phyloP scores from a whole-genome alignment of 2,888 invertebrate species.

The Kuschelorhynchus macadamiae region DNA sequence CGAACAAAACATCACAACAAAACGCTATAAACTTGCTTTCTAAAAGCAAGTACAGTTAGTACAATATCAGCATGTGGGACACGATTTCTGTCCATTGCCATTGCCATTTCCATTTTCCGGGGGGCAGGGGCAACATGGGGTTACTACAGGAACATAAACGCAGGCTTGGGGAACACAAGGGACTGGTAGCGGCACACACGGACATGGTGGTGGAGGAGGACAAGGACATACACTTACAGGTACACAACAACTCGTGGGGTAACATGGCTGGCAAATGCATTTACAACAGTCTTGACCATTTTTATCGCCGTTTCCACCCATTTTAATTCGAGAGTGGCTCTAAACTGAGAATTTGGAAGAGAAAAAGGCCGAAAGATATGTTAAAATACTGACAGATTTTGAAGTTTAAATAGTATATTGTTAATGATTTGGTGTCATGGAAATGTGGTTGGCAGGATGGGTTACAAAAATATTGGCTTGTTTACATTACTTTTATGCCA shows the following conservation, averaged over 20 bases:
- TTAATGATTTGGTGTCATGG: not conserved
- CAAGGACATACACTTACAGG: slow-evolving; percentile 52
- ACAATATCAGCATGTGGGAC: slow-evolving; percentile 16
- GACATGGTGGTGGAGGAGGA: slow-evolving; percentile 47
- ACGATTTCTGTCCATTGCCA: slow-evolving; percentile 9
- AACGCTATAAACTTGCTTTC: slow-evolving; percentile 6
- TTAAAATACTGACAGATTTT: slow-evolving; percentile 1
- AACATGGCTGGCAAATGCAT: slow-evolving; percentile 50
- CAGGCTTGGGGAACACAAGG: slow-evolving; percentile 52
- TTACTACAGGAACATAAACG: slow-evolving; percentile 52
- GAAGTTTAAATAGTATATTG: not conserved
- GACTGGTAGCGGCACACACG: slow-evolving; percentile 38
- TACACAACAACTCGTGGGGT: slow-evolving; percentile 49
- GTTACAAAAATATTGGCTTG: no score
- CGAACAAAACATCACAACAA: no score
- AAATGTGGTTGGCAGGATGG: not conserved
- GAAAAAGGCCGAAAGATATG: not conserved
- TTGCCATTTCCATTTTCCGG: slow-evolving; percentile 13
- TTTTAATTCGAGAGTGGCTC: not conserved
- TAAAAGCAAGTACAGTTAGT: slow-evolving; percentile 4
- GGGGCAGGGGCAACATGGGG: slow-evolving; percentile 48
- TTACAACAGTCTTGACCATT: slow-evolving; percentile 21
- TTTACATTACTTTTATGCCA: no score
- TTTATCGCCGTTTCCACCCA: slow-evolving; percentile 23
- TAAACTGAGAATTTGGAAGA: slow-evolving; percentile 4